These are phyloP conservation scores for Sterna hirundo DNA, from an alignment of 2,113 vertebrate species.

Conservation along the genomic window DNA sequence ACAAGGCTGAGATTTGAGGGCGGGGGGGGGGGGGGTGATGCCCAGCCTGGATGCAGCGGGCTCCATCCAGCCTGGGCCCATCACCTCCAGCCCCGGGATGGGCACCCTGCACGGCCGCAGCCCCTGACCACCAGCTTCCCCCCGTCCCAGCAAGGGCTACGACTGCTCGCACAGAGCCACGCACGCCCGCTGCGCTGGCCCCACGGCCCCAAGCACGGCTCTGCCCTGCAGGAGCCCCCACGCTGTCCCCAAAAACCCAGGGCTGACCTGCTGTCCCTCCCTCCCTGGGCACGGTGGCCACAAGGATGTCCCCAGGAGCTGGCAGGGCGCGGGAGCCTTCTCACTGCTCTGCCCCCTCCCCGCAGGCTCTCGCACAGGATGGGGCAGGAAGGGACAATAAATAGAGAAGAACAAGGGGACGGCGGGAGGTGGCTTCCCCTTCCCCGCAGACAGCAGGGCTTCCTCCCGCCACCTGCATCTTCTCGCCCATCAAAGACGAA, in stretches of 20 bases:
- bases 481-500: background rate
- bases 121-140: background rate
- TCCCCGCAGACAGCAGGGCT: background rate
- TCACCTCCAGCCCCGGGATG: rapidly evolving
- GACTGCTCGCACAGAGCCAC: background rate
- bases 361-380: rapidly evolving
- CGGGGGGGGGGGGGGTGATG: background rate
- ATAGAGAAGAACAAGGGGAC: background rate
- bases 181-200: background rate
- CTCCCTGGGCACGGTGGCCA: rapidly evolving
- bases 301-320: background rate
- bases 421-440: background rate
- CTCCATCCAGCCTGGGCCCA: background rate
- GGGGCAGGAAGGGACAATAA: background rate
- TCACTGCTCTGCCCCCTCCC: background rate
- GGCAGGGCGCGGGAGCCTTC: background rate
- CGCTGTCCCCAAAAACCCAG: background rate
- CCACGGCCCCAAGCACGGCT: background rate
- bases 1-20: background rate
- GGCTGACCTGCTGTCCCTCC: background rate
- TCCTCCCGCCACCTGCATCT: constrained; percentile 2
- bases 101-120: background rate
- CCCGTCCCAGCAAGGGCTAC: background rate
- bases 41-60: background rate
- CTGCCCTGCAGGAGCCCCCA: background rate